A percentile compares a stretch with the other conserved stretches of the same genome.
Evolutionary conservation across 2,888 invertebrate species (phyloP).

Genomic region (Macrosoma leucophasiata): DNA sequence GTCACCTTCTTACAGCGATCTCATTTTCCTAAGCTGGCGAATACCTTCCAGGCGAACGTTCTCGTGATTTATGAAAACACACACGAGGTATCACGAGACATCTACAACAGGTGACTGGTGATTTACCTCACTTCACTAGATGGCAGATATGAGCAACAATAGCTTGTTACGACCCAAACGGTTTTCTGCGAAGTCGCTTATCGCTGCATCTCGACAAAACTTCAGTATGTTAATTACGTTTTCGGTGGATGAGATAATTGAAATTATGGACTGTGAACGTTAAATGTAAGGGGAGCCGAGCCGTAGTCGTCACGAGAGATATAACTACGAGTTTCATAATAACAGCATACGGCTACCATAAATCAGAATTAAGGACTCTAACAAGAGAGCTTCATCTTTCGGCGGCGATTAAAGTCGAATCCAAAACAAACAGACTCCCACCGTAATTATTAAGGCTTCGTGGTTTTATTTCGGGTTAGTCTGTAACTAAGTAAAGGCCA

Average conservation of each 20-base stretch:
- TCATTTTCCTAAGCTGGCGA: constrained; percentile 41
- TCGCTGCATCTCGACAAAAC: constrained; percentile 25
- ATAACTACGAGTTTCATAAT: constrained; percentile 53
- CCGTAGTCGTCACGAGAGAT: constrained; percentile 41
- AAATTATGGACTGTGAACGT: constrained; percentile 59
- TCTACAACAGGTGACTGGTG: constrained; percentile 40
- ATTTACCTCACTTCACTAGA: constrained; percentile 36
- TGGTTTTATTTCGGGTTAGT: too few relatives aligned
- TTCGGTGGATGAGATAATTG: constrained; percentile 59
- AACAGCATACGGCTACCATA: constrained; percentile 62
- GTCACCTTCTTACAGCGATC: constrained; percentile 44
- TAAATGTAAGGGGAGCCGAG: constrained; percentile 44
- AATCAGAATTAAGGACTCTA: constrained; percentile 67
- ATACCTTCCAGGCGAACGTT: too few relatives aligned
- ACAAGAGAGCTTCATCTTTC: constrained; percentile 53
- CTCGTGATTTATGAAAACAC: constrained; percentile 10
- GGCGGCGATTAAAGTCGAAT: constrained; percentile 56
- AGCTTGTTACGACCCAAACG: constrained; percentile 34
- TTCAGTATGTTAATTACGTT: constrained; percentile 24
- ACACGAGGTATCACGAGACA: constrained; percentile 24
- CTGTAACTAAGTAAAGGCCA: constrained; percentile 22
- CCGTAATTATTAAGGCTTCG: constrained; percentile 40
- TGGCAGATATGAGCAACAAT: constrained; percentile 41
- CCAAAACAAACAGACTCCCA: constrained; percentile 65
- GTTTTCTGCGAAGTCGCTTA: constrained; percentile 29